phyloP scores from a whole-genome alignment of 2,888 invertebrate genomes.

The Caenorhabditis sp. region DNA sequence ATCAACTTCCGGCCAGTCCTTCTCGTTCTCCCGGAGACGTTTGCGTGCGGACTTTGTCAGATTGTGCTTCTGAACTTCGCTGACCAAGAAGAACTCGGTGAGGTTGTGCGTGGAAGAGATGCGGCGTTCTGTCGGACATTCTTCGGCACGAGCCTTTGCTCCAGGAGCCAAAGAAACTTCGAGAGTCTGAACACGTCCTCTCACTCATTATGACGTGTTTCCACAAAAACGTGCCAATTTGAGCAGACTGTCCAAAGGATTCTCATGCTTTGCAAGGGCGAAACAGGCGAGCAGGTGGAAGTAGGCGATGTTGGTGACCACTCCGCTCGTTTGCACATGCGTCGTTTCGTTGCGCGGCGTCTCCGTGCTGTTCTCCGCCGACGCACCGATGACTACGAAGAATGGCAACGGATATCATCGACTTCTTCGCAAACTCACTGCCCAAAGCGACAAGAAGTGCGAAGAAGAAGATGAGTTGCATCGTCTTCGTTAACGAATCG shows the following conservation, averaged over 20 bases:
- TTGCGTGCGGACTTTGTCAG: not conserved
- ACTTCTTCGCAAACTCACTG: not conserved
- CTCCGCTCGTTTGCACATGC: not conserved
- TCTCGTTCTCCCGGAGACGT: not conserved
- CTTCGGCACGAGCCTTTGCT: not conserved
- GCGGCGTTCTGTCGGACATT: not conserved
- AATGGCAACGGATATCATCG: too few relatives aligned
- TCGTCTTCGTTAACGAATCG: not conserved
- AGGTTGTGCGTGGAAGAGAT: not conserved
- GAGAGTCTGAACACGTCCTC: not conserved
- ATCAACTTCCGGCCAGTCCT: not conserved
- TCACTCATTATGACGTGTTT: not conserved
- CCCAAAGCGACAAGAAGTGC: not conserved
- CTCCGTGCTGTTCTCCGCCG: not conserved
- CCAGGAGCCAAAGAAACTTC: too few relatives aligned
- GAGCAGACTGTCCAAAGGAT: not conserved
- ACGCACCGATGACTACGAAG: too few relatives aligned
- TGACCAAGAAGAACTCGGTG: constrained; percentile 1
- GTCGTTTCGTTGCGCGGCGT: not conserved
- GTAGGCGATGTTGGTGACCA: not conserved
- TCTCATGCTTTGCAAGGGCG: not conserved
- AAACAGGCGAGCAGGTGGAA: not conserved
- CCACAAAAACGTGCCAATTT: too few relatives aligned
- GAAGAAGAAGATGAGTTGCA: not conserved
- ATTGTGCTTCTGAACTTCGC: not conserved